Percentiles rank a stretch among this genome's conserved stretches.
Conservation (phyloP, 2,888 invertebrate genomes). For the Acholoe squamosa region DNA sequence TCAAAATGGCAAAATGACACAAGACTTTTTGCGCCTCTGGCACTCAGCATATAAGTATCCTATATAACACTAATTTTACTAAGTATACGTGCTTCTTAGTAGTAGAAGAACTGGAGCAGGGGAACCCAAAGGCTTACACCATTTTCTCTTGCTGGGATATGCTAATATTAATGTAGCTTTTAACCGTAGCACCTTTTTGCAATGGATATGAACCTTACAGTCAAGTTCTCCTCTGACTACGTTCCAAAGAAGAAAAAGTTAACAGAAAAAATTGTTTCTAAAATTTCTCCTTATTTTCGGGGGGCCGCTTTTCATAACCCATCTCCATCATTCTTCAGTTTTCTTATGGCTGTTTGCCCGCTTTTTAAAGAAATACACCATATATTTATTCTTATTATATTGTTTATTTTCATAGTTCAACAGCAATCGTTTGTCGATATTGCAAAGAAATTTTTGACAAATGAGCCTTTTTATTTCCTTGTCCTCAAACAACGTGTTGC, state of each 20-base stretch:
- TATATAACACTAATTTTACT: slow-evolving; percentile 41
- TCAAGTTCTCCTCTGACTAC: slow-evolving; percentile 56
- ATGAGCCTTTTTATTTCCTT: slow-evolving; percentile 40
- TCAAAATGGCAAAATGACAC: slow-evolving; percentile 39
- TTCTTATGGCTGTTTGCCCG: slow-evolving; percentile 44
- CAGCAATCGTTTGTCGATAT: slow-evolving; percentile 32
- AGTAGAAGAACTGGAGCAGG: background rate
- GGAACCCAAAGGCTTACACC: background rate
- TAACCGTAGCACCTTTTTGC: slow-evolving; percentile 46
- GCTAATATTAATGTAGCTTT: slow-evolving; percentile 27
- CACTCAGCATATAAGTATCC: background rate
- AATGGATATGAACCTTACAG: slow-evolving; percentile 60
- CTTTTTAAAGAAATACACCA: slow-evolving; percentile 25
- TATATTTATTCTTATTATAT: slow-evolving; percentile 47
- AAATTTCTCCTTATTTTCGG: slow-evolving; percentile 29
- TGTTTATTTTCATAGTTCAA: slow-evolving; percentile 37
- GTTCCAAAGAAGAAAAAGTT: slow-evolving; percentile 3
- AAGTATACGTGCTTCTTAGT: slow-evolving; percentile 22
- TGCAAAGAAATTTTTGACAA: background rate
- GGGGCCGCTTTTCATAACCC: background rate
- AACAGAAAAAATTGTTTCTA: slow-evolving; percentile 22
- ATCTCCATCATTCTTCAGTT: slow-evolving; percentile 47
- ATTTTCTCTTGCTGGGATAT: background rate
- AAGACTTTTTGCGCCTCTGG: slow-evolving; percentile 47
- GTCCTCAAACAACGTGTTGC: slow-evolving; percentile 24